These are phyloP conservation scores for Prorops nasuta DNA, from an alignment of 1,140 invertebrate genomes.

Conservation along the genomic window DNA sequence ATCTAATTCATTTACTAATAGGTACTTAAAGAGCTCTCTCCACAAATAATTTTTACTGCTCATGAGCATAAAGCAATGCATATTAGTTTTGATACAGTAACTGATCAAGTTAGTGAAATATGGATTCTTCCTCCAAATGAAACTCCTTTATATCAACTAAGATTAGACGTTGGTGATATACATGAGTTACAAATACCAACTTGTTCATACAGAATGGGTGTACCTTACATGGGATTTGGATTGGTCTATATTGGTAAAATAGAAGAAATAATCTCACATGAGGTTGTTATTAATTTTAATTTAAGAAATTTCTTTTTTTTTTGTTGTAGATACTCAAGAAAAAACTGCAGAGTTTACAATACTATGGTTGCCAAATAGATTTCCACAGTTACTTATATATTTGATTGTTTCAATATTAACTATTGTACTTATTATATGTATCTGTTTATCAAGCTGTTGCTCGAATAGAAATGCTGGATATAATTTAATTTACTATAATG, in stretches of 20 bases:
- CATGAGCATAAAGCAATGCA: slow-evolving; percentile 76
- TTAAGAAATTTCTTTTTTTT: slow-evolving; percentile 13
- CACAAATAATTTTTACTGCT: slow-evolving; percentile 80
- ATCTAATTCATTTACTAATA: slow-evolving; percentile 34
- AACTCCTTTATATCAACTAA: slow-evolving; percentile 52
- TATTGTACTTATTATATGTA: slow-evolving; percentile 30
- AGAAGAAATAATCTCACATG: slow-evolving; percentile 1
- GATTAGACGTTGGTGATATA: slow-evolving; percentile 57
- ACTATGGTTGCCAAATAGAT: slow-evolving; percentile 53
- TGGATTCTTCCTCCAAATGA: slow-evolving; percentile 52
- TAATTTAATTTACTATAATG: slow-evolving; percentile 30
- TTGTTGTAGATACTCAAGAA: slow-evolving; percentile 51
- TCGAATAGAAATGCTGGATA: slow-evolving; percentile 33
- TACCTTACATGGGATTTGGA: slow-evolving; percentile 78
- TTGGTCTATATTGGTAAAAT: slow-evolving; percentile 78
- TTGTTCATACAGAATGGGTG: slow-evolving; percentile 93
- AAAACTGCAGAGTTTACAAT: slow-evolving; percentile 52
- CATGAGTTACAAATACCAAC: slow-evolving; percentile 89
- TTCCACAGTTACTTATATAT: slow-evolving; percentile 45
- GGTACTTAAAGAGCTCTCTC: slow-evolving; percentile 67
- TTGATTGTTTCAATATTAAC: slow-evolving; percentile 31
- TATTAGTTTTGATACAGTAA: slow-evolving; percentile 53
- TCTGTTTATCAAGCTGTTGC: slow-evolving; percentile 31
- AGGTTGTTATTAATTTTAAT: not conserved
- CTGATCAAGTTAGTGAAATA: slow-evolving; percentile 53